Evolutionary conservation across 2,888 invertebrate genomes (phyloP).

Genomic region (Drosophila ezoana): DNA sequence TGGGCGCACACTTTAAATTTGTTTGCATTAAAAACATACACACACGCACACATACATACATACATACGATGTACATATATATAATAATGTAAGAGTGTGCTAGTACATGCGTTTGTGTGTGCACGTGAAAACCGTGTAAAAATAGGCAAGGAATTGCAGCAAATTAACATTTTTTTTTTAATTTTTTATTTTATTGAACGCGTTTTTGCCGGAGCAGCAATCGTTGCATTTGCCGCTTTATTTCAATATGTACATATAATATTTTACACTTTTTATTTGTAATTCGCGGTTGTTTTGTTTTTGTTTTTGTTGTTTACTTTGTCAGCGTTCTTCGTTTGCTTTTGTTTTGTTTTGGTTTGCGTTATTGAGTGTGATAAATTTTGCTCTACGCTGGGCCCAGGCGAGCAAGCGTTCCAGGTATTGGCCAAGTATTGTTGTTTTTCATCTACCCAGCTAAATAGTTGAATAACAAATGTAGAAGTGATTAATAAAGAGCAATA

Average conservation of each 20-base stretch:
- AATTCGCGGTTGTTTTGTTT: conserved; percentile 19
- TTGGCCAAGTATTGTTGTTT: conserved; percentile 21
- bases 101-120: conserved; percentile 9
- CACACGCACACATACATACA: neutral
- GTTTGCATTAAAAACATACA: conserved; percentile 15
- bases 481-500: conserved; percentile 41
- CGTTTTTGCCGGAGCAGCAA: neutral
- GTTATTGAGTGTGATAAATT: conserved; percentile 32
- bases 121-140: conserved; percentile 40
- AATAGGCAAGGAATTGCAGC: conserved; percentile 62
- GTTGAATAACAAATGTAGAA: conserved; percentile 52
- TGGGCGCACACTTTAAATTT: conserved; percentile 9
- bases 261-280: conserved; percentile 14
- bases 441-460: conserved; percentile 29
- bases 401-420: conserved; percentile 26
- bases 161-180: conserved; percentile 37
- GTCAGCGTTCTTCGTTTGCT: conserved; percentile 8
- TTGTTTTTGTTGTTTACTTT: conserved; percentile 23
- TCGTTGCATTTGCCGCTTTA: conserved; percentile 17
- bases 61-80: neutral
- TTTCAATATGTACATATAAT: neutral
- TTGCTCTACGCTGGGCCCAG: conserved; percentile 15
- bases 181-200: neutral
- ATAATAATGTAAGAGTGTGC: neutral
- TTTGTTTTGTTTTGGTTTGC: conserved; percentile 9